phyloP scores from a whole-genome alignment of 1,140 invertebrate species.

The Bradysia coprophila region DNA sequence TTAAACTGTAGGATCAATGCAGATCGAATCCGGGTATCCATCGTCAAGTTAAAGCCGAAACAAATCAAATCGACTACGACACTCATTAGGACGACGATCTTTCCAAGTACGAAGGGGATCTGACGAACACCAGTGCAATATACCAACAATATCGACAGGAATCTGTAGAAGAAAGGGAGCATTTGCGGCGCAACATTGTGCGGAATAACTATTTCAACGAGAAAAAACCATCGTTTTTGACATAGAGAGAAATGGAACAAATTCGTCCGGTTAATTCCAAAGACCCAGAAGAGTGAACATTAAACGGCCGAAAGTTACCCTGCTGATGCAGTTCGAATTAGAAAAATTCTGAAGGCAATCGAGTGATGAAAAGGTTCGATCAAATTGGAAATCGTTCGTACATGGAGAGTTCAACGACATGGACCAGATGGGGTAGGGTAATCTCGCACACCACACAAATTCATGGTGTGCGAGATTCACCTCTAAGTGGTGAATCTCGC shows the following conservation, averaged over 20 bases:
- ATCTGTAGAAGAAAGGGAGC: slow-evolving; percentile 15
- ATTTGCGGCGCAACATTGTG: slow-evolving; percentile 36
- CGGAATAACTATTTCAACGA: slow-evolving; percentile 55
- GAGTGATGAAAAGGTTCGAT: slow-evolving; percentile 40
- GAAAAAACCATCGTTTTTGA: slow-evolving; percentile 51
- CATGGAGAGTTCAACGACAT: slow-evolving; percentile 29
- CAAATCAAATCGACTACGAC: too few species aligned
- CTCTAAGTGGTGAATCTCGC: too few species aligned
- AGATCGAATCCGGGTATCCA: too few species aligned
- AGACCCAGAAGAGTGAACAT: slow-evolving; percentile 47
- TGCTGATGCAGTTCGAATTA: slow-evolving; percentile 36
- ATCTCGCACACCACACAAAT: too few species aligned
- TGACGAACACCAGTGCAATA: not conserved
- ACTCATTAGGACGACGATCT: too few species aligned
- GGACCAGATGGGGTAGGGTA: too few species aligned
- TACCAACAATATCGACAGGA: not conserved
- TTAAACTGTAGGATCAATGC: too few species aligned
- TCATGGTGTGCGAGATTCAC: too few species aligned
- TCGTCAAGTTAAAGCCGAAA: too few species aligned
- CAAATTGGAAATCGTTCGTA: slow-evolving; percentile 45
- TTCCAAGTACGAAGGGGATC: slow-evolving; percentile 6
- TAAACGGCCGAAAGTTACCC: slow-evolving; percentile 63
- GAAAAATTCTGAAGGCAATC: slow-evolving; percentile 38
- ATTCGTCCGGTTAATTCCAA: slow-evolving; percentile 46
- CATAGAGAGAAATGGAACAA: slow-evolving; percentile 66